These are phyloP conservation scores for Morinoia aosen DNA, from an alignment of 2,888 invertebrate genomes.

Conservation along the genomic window DNA sequence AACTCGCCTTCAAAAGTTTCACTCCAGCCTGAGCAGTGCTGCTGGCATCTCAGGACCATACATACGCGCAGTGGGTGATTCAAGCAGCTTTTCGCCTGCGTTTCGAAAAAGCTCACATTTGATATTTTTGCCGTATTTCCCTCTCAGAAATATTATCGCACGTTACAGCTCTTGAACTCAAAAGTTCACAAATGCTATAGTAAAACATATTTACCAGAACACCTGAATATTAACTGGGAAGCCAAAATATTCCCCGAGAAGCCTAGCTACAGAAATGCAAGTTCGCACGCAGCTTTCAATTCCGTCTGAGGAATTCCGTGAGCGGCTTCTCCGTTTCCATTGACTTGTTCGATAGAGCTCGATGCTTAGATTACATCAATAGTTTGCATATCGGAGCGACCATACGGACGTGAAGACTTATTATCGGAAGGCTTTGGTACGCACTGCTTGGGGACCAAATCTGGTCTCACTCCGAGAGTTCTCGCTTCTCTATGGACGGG, in stretches of 20 bases:
- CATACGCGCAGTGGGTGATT: neutral
- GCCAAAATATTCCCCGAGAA: too few species aligned
- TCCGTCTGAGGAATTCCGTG: neutral
- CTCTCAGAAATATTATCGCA: neutral
- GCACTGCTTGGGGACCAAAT: neutral
- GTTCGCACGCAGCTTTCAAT: neutral
- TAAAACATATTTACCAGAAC: neutral
- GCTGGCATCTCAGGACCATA: neutral
- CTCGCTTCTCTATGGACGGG: neutral
- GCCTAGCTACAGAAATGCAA: too few species aligned
- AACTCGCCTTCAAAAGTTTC: neutral
- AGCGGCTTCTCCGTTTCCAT: neutral
- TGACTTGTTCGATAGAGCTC: neutral
- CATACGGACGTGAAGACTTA: neutral
- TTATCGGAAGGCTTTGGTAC: neutral
- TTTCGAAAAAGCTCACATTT: neutral
- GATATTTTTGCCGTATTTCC: neutral
- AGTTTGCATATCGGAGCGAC: neutral
- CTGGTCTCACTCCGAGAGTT: neutral
- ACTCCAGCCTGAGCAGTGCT: neutral
- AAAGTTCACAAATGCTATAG: neutral
- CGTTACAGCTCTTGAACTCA: neutral
- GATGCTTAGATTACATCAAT: neutral
- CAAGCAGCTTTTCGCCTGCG: neutral
- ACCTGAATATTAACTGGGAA: neutral